These are phyloP conservation scores for Xestoiulus laeticollis DNA, from an alignment of 2,888 invertebrate species.

Conservation along the genomic window DNA sequence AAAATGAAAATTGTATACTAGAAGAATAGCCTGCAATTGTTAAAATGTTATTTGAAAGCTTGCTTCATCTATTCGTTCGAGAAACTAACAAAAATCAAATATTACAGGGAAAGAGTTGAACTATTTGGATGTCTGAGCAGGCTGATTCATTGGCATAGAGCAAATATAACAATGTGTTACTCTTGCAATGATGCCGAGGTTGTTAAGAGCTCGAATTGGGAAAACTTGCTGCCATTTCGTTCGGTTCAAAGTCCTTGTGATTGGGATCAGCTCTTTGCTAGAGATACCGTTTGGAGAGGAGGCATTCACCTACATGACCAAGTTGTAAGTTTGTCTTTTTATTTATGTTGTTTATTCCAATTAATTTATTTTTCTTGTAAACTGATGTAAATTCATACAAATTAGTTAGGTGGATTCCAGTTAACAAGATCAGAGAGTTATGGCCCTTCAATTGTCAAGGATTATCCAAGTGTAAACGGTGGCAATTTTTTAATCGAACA, in stretches of 20 bases:
- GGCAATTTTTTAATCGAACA: background rate
- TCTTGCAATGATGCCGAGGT: background rate
- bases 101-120: slow-evolving; percentile 27
- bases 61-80: too few relatives aligned
- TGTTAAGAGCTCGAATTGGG: background rate
- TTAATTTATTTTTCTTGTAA: background rate
- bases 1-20: too few relatives aligned
- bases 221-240: background rate
- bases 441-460: background rate
- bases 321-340: background rate
- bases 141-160: slow-evolving; percentile 14
- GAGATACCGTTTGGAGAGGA: slow-evolving; percentile 31
- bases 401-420: slow-evolving; percentile 43
- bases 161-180: background rate
- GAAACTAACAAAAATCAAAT: too few relatives aligned
- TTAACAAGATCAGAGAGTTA: background rate
- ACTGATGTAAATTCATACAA: background rate
- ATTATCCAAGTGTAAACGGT: background rate
- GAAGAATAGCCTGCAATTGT: too few relatives aligned
- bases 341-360: background rate
- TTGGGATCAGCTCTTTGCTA: background rate
- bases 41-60: too few relatives aligned
- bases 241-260: background rate
- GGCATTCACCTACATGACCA: background rate
- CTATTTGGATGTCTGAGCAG: slow-evolving; percentile 29